phyloP scores from a whole-genome alignment of 2,797 vertebrate species.

The Gallinago nigripennis region DNA sequence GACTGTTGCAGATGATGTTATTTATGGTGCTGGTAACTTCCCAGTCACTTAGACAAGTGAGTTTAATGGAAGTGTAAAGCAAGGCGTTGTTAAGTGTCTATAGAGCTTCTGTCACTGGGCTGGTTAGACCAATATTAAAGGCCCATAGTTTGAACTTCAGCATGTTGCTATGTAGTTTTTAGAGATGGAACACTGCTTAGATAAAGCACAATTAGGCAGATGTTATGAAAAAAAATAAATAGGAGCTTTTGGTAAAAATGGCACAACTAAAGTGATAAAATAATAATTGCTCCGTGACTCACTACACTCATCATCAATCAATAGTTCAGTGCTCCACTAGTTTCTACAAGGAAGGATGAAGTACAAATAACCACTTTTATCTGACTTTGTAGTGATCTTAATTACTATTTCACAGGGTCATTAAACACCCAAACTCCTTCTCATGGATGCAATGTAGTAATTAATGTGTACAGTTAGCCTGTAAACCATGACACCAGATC shows the following conservation, averaged over 20 bases:
- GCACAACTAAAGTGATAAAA: background rate
- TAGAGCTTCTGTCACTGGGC: fast-evolving
- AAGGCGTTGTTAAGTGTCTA: background rate
- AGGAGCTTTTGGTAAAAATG: background rate
- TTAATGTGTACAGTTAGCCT: background rate
- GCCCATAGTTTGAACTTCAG: background rate
- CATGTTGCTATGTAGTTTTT: background rate
- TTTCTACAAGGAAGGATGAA: background rate
- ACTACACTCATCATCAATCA: background rate
- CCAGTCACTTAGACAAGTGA: background rate
- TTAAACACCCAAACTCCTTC: background rate
- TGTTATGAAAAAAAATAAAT: too few species aligned
- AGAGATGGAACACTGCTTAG: background rate
- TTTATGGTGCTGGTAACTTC: background rate
- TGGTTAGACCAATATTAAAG: background rate
- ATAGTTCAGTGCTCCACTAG: background rate
- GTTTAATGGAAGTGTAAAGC: background rate
- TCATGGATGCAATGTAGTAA: background rate
- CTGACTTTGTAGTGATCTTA: background rate
- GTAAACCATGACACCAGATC: background rate
- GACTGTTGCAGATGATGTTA: background rate
- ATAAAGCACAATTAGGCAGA: background rate
- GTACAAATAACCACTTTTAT: background rate
- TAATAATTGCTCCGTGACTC: background rate
- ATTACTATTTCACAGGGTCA: background rate